Conservation (phyloP, 2,888 invertebrate species). For the Papilio gigon region DNA sequence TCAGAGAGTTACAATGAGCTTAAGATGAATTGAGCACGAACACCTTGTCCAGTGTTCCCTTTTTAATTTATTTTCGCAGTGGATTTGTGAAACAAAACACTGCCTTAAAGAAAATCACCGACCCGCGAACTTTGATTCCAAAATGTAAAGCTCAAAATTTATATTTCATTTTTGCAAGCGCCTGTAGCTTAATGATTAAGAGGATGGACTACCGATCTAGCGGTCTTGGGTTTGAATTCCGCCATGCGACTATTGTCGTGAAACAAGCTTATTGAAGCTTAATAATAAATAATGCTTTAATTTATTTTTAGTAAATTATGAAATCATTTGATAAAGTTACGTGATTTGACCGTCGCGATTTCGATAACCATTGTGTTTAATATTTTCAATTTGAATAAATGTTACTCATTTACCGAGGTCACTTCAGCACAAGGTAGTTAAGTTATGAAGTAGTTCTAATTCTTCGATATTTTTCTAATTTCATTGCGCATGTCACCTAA, state of each 20-base stretch:
- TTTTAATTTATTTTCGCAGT: conserved; percentile 19
- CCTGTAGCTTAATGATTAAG: too few species aligned
- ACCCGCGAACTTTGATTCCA: conserved; percentile 15
- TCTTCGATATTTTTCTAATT: too few species aligned
- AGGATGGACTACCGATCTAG: too few species aligned
- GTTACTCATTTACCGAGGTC: background rate
- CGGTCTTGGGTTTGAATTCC: too few species aligned
- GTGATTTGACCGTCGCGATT: conserved; percentile 13
- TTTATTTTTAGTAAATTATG: too few species aligned
- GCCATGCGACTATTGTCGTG: too few species aligned
- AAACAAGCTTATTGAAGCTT: too few species aligned
- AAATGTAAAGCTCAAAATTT: conserved; percentile 1
- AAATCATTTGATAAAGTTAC: too few species aligned
- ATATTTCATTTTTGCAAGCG: background rate
- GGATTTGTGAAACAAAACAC: conserved; percentile 27
- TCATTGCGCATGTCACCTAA: too few species aligned
- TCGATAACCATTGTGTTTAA: background rate
- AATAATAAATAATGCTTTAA: too few species aligned
- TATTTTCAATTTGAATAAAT: background rate
- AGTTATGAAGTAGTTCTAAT: background rate
- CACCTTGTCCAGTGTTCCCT: conserved; percentile 16
- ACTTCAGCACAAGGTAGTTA: background rate
- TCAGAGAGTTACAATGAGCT: conserved; percentile 15
- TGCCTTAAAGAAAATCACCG: conserved; percentile 20
- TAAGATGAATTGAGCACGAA: conserved; percentile 2